Conservation (phyloP, 2,888 invertebrate genomes). For the Tenthredo livida region DNA sequence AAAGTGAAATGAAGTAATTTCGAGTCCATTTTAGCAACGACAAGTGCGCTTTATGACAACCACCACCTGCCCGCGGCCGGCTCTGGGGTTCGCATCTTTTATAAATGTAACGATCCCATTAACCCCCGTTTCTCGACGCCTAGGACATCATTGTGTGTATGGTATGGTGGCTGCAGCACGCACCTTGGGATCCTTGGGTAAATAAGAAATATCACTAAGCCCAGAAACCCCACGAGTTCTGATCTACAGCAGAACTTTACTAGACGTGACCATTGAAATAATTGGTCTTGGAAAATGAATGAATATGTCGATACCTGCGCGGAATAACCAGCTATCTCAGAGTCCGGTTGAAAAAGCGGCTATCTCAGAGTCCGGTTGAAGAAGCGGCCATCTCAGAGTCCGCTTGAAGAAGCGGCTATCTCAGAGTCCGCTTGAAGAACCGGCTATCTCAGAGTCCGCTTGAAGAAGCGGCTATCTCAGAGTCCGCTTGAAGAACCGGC, state of each 20-base stretch:
- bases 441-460: too few relatives aligned
- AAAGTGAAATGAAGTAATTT: conserved; percentile 37
- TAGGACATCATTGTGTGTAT: background rate
- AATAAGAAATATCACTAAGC: background rate
- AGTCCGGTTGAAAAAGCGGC: too few relatives aligned
- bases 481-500: too few relatives aligned
- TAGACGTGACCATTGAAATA: background rate
- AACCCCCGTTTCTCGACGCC: background rate
- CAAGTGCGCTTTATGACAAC: conserved; percentile 31
- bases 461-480: too few relatives aligned
- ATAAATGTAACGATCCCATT: conserved; percentile 30
- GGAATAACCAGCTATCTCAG: too few relatives aligned
- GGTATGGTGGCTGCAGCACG: background rate
- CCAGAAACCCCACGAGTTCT: background rate
- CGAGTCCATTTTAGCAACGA: conserved; percentile 21
- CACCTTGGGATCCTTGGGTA: background rate
- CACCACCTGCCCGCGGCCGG: conserved; percentile 8
- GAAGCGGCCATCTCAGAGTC: too few relatives aligned
- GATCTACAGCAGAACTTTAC: background rate
- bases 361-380: too few relatives aligned
- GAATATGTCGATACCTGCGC: too few relatives aligned
- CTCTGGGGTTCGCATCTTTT: conserved; percentile 11
- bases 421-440: too few relatives aligned
- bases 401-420: too few relatives aligned
- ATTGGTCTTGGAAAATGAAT: background rate